Conservation (phyloP, 2,113 vertebrate species). For the Daphoenositta chrysoptera region DNA sequence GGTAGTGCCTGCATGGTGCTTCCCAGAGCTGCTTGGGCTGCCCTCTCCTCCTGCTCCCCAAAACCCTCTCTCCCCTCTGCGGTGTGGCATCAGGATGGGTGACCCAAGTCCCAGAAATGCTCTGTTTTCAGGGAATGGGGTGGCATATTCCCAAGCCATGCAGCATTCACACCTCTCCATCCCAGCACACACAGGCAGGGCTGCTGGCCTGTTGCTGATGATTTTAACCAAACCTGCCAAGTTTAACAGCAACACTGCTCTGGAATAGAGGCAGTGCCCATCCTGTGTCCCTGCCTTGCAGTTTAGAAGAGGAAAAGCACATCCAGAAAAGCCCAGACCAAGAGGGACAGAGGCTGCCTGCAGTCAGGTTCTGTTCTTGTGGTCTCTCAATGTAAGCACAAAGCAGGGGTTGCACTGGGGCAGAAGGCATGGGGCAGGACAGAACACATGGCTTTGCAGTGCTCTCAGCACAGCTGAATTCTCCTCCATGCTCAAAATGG, state of each 20-base stretch:
- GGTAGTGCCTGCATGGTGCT: background rate
- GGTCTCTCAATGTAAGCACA: background rate
- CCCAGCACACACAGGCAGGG: background rate
- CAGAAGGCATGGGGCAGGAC: background rate
- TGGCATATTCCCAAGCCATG: rapidly evolving
- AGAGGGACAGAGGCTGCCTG: background rate
- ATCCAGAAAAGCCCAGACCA: background rate
- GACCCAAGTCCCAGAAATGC: rapidly evolving
- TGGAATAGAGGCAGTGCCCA: background rate
- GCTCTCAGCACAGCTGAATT: background rate
- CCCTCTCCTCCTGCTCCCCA: background rate
- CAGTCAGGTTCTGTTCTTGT: background rate
- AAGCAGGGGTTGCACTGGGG: background rate
- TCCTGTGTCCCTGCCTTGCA: background rate
- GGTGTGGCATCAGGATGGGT: rapidly evolving
- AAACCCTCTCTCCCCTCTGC: too few relatives aligned
- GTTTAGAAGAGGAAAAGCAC: background rate
- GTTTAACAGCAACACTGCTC: background rate
- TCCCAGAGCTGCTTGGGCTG: background rate
- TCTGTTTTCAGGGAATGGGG: background rate
- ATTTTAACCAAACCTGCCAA: background rate
- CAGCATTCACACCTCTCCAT: rapidly evolving
- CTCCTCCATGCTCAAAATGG: rapidly evolving
- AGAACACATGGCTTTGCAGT: background rate
- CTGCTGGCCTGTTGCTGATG: rapidly evolving